Percentiles rank a stretch among this genome's conserved stretches.
These are phyloP conservation scores for Drosophila sp. DNA, from an alignment of 1,140 invertebrate species.

Conservation along the genomic window DNA sequence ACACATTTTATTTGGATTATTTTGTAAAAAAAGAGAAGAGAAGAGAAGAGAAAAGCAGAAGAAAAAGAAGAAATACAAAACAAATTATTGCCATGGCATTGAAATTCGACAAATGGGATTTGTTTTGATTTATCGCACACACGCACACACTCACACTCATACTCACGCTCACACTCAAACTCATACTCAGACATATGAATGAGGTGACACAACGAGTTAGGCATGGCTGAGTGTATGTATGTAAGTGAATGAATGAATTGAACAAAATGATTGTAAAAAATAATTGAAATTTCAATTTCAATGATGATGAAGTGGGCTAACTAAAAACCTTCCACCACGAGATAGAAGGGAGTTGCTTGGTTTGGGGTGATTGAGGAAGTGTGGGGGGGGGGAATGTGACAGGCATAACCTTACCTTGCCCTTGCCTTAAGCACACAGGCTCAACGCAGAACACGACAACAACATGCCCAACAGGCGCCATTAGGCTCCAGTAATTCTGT, in stretches of 20 bases:
- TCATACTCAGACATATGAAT: not conserved
- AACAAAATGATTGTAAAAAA: slow-evolving; percentile 27
- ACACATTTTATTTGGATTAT: slow-evolving; percentile 34
- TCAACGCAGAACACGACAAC: slow-evolving; percentile 29
- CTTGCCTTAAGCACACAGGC: slow-evolving; percentile 11
- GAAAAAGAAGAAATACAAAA: slow-evolving; percentile 6
- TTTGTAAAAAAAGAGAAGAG: slow-evolving; percentile 14
- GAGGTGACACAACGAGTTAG: slow-evolving; percentile 26
- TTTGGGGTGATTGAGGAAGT: not conserved
- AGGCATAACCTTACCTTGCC: slow-evolving; percentile 7
- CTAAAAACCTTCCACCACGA: slow-evolving; percentile 8
- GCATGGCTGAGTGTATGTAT: not conserved
- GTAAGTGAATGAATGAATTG: slow-evolving; percentile 6
- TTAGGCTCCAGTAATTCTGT: slow-evolving; percentile 48
- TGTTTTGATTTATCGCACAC: slow-evolving; percentile 59
- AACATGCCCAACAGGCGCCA: slow-evolving; percentile 56
- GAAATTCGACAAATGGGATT: slow-evolving; percentile 63
- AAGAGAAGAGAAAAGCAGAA: not conserved
- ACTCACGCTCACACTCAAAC: not conserved
- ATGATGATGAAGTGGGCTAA: slow-evolving; percentile 32
- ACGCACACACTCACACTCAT: not conserved
- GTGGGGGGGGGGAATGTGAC: slow-evolving; percentile 9
- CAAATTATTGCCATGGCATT: slow-evolving; percentile 45
- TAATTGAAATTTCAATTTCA: slow-evolving; percentile 60
- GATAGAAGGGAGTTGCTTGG: slow-evolving; percentile 4